These are phyloP conservation scores for Thalassophryne amazonica DNA, from an alignment of 2,797 vertebrate genomes.

Conservation along the genomic window DNA sequence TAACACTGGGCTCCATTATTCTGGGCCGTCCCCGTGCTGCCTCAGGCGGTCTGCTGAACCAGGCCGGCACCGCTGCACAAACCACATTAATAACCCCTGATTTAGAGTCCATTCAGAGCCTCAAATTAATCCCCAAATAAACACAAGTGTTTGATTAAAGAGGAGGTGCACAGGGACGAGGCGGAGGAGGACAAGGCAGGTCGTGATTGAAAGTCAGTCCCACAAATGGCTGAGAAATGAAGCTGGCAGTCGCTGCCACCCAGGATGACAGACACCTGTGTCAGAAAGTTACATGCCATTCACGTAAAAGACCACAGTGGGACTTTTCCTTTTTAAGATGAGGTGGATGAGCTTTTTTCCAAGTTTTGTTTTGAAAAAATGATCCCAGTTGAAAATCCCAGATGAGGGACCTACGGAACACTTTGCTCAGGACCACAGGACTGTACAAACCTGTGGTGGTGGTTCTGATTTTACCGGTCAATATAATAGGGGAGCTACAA, in stretches of 20 bases:
- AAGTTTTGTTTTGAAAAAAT: too few species aligned
- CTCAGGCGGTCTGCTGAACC: constrained; percentile 7
- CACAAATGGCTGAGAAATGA: not conserved
- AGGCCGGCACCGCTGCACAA: not conserved
- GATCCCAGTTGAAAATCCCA: too few species aligned
- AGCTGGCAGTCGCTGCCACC: not conserved
- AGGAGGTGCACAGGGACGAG: constrained; percentile 8
- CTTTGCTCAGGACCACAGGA: too few species aligned
- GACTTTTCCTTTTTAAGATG: too few species aligned
- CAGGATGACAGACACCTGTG: not conserved
- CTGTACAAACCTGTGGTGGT: too few species aligned
- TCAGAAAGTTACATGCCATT: not conserved
- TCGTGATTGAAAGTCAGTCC: not conserved
- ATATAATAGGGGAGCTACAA: too few species aligned
- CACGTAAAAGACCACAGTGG: too few species aligned
- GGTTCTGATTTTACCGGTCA: too few species aligned
- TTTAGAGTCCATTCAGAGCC: constrained; percentile 26
- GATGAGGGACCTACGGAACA: too few species aligned
- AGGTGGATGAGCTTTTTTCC: too few species aligned
- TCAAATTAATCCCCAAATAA: constrained; percentile 39
- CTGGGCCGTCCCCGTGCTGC: constrained; percentile 14
- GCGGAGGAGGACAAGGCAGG: not conserved
- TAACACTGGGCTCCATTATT: constrained; percentile 35
- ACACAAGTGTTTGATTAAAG: constrained; percentile 42
- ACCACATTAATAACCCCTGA: constrained; percentile 18